phyloP scores from a whole-genome alignment of 2,797 vertebrate species.

The Silurus lanzhouensis region DNA sequence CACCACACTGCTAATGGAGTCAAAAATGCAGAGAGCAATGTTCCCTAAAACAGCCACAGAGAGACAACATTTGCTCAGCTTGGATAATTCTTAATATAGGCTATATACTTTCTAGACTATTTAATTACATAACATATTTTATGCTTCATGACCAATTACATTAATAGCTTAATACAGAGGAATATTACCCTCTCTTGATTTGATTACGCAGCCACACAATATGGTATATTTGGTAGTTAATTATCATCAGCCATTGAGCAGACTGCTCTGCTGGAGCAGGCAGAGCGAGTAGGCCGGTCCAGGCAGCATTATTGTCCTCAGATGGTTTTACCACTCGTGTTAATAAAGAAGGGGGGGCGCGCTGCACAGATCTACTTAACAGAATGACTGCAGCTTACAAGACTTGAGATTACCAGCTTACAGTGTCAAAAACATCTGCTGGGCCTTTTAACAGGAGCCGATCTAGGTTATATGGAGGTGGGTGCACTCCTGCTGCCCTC shows the following conservation, averaged over 20 bases:
- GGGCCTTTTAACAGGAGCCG: conserved; percentile 83
- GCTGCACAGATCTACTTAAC: conserved; percentile 85
- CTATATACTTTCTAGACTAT: conserved; percentile 99
- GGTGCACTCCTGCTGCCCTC: conserved; percentile 66
- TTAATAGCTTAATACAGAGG: conserved; percentile 99
- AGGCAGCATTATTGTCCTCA: conserved; percentile 90
- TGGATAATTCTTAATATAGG: conserved; percentile 99
- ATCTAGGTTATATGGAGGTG: conserved; percentile 87
- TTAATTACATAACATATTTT: conserved; percentile 99
- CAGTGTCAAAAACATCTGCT: conserved; percentile 94
- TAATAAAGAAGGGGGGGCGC: conserved; percentile 84
- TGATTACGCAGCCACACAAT: conserved; percentile 99
- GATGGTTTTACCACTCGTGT: conserved; percentile 93
- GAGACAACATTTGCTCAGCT: conserved; percentile 99
- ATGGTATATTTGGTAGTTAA: conserved; percentile 99
- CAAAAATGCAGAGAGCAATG: conserved; percentile 89
- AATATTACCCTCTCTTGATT: conserved; percentile 99
- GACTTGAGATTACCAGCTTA: conserved; percentile 92
- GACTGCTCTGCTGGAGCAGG: conserved; percentile 85
- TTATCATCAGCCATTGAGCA: conserved; percentile 97
- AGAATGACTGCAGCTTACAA: conserved; percentile 88
- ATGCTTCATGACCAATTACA: conserved; percentile 99
- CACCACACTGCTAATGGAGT: conserved; percentile 90
- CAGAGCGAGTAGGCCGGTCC: conserved; percentile 77
- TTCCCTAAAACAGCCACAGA: conserved; percentile 99